Base-by-base conservation (phyloP, 1,140 invertebrate species). In the Acromyrmex charruanus region DNA sequence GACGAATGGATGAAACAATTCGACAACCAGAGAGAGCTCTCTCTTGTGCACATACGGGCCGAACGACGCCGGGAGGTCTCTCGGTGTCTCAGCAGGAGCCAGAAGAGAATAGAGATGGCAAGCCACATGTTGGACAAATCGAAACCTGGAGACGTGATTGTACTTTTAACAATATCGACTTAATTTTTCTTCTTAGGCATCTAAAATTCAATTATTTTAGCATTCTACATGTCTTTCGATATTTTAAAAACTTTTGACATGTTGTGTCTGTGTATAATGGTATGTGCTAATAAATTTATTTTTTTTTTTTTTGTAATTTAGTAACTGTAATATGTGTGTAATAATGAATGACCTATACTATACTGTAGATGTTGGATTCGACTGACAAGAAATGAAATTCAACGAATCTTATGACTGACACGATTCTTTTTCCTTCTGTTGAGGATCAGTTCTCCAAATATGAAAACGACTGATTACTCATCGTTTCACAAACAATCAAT, bases 21-120 rank as follows among this genome's bases (percentile, higher is more conserved):
- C 55, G 28, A 90, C 88, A 90, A 90, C 63, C 89, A 39, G 69
- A 55, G 63, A 71, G 72, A 61, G 72, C 63, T 16, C 74, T 80
- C 31, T 31, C 72, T 72, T 7, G 53, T 79, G 53, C 89, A 91
- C 65, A 91, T 91, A 89, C 82, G 81, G 61, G 61, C 84, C 85
- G 89, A n/a, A 68, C 63, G 79, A 75, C 75, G 58, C 84, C 86
- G 75, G 90, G 90, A 91, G 90, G 89, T 91, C 87, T 77, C 79
- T 68, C 63, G 55, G 61, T 85, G 53, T 69, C 90, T 90, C 90
- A 82, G 90, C 89, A 91, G 90, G 90, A 91, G 90, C 79, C 90
- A 58, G 61, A 87, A 80, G 65, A 44, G 39, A 44, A 12, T 44
- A 10, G 39, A 86, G 82, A 87, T 44, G 68, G 59, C 59, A 79